Evolutionary conservation across 2,888 invertebrate species (phyloP), one percentile per base, ranked within the genome.

Genomic region (Drosophila histrio): DNA sequence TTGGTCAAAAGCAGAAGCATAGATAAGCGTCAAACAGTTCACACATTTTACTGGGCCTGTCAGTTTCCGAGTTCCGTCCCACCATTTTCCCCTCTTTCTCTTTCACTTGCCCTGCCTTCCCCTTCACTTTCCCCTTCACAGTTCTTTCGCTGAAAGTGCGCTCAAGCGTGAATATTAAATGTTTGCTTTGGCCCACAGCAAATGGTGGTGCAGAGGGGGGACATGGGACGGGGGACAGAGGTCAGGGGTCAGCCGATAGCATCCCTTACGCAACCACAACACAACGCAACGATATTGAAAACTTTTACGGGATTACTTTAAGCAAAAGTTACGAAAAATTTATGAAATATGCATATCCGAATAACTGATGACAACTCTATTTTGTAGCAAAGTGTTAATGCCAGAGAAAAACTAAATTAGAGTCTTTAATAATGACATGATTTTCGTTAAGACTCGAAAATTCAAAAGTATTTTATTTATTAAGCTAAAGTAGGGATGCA

Each of bases 81-180:
- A 6, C 6, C 43, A 2, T 17, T n/a, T 8, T 1, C 4, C 28
- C 13, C 21, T 11, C 24, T 9, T 6, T 13, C 15, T 3, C 17
- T 11, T 46, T 7, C 24, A n/a, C 6, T 21, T 60, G 19, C 9
- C 22, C 36, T 13, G 32, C 8, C n/a, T 22, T 17, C 24, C 7
- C 43, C 15, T 38, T 47, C 15, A 17, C 13, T 21, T 15, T 39
- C 19, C 3, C 30, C 39, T 11, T 15, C 13, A n/a, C 46, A 28
- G 9, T 39, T 52, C 54, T 26, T 43, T 57, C 38, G 53, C 70
- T 68, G 56, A 67, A 76, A 84, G 58, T 65, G 75, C 87, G 82
- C 86, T 88, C 89, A 85, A 77, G 87, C 85, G 84, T 81, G 86
- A 85, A 88, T 88, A 83, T 84, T 88, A 84, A 88, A 88, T 82